Evolutionary conservation across 2,888 invertebrate genomes (phyloP).

Genomic region (Iselma pallidipennis): DNA sequence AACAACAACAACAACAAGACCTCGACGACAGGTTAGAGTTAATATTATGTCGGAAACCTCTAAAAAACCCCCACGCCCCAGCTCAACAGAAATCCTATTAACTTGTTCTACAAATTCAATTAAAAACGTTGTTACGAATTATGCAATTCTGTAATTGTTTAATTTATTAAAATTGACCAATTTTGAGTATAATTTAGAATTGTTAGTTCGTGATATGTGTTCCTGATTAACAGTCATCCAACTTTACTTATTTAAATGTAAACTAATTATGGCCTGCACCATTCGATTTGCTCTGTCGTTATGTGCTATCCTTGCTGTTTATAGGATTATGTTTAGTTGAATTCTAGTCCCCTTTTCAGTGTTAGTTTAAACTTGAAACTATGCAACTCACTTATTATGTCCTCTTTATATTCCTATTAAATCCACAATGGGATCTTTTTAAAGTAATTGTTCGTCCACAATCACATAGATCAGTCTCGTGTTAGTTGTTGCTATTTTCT

Average conservation of each 20-base stretch:
- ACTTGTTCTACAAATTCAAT: not conserved
- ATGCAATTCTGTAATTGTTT: not conserved
- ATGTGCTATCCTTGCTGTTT: not conserved
- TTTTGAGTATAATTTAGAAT: not conserved
- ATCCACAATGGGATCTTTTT: not conserved
- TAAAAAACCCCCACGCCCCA: not conserved
- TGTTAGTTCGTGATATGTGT: not conserved
- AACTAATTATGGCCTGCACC: not conserved
- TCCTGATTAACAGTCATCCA: not conserved
- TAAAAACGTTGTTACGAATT: not conserved
- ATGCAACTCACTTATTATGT: not conserved
- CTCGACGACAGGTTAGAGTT: constrained; percentile 34
- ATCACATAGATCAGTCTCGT: too few species aligned
- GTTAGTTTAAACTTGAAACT: not conserved
- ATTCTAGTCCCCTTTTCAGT: constrained; percentile 2
- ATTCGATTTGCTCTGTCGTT: not conserved
- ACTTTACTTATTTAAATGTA: not conserved
- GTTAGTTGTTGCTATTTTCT: not conserved
- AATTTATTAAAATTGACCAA: not conserved
- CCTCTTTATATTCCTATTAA: not conserved
- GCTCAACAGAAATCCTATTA: constrained; percentile 3
- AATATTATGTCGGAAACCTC: not conserved
- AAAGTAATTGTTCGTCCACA: not conserved
- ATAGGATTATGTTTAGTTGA: constrained; percentile 2
- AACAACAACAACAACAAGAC: constrained; percentile 36